Evolutionary conservation across 2,888 invertebrate species (phyloP).

Genomic region (Marasmarcha lunaedactyla): DNA sequence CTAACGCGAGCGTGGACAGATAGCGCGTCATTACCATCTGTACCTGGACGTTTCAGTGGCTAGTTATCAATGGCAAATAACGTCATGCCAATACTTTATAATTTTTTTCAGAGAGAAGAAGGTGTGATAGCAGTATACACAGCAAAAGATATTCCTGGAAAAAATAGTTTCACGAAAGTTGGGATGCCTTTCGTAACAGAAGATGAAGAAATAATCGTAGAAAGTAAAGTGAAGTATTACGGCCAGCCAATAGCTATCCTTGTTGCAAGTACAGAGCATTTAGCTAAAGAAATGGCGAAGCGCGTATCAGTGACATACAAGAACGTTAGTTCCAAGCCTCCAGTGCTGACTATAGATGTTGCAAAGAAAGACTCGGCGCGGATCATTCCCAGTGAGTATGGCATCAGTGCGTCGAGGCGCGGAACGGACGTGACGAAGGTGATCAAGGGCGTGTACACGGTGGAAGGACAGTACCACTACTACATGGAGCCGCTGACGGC

Average conservation of each 20-base stretch:
- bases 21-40: no score
- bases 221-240: slow-evolving; percentile 64
- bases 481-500: slow-evolving; percentile 31
- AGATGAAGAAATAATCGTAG: slow-evolving; percentile 58
- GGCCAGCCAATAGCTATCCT: slow-evolving; percentile 81
- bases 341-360: slow-evolving; percentile 45
- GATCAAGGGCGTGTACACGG: slow-evolving; percentile 25
- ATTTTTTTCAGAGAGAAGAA: slow-evolving; percentile 53
- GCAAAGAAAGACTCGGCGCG: slow-evolving; percentile 51
- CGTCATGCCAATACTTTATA: no score
- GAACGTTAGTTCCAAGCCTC: slow-evolving; percentile 32
- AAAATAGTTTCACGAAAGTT: slow-evolving; percentile 65
- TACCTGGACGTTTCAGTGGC: no score
- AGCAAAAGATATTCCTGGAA: slow-evolving; percentile 75
- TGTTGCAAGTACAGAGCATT: slow-evolving; percentile 70
- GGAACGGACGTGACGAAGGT: slow-evolving; percentile 23
- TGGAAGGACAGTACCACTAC: slow-evolving; percentile 26
- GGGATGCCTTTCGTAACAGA: no score
- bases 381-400: slow-evolving; percentile 23
- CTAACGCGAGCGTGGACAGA: no score
- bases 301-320: slow-evolving; percentile 65
- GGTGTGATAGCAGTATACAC: slow-evolving; percentile 74
- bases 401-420: slow-evolving; percentile 23
- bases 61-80: no score
- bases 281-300: slow-evolving; percentile 71